Conservation (phyloP, 2,797 vertebrate species). For the Okamejei kenojei region DNA sequence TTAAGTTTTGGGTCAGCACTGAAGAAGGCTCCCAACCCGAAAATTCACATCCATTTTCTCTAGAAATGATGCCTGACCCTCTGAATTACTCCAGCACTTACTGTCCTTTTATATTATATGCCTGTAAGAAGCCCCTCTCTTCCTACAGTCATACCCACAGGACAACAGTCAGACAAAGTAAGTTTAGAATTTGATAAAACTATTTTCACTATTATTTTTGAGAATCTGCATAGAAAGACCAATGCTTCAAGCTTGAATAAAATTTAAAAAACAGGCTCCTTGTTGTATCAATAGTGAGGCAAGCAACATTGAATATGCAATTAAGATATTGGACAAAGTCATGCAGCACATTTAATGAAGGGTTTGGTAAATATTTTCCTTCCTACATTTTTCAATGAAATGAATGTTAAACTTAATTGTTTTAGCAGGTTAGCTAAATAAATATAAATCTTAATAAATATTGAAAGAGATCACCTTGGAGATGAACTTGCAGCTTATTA, state of each 20-base stretch:
- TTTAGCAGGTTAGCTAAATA: background rate
- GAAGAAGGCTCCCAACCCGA: too few species aligned
- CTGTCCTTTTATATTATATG: too few species aligned
- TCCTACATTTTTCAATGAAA: background rate
- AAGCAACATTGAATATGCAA: background rate
- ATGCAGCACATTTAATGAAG: background rate
- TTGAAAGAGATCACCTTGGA: background rate
- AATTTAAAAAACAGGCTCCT: background rate
- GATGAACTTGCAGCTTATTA: background rate
- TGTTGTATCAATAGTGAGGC: background rate
- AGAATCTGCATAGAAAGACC: background rate
- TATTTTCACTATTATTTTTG: background rate
- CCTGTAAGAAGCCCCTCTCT: background rate
- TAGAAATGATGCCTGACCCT: too few species aligned
- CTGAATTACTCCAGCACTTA: too few species aligned
- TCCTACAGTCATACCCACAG: background rate
- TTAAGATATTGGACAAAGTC: background rate
- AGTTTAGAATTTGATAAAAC: background rate
- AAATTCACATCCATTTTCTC: too few species aligned
- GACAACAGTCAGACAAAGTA: background rate
- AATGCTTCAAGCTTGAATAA: background rate
- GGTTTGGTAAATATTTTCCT: background rate
- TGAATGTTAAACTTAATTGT: background rate
- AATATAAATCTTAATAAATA: too few species aligned
- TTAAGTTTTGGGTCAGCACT: too few species aligned